Conservation (phyloP, 2,888 invertebrate genomes). For the Leptinotarsa peninsularis region DNA sequence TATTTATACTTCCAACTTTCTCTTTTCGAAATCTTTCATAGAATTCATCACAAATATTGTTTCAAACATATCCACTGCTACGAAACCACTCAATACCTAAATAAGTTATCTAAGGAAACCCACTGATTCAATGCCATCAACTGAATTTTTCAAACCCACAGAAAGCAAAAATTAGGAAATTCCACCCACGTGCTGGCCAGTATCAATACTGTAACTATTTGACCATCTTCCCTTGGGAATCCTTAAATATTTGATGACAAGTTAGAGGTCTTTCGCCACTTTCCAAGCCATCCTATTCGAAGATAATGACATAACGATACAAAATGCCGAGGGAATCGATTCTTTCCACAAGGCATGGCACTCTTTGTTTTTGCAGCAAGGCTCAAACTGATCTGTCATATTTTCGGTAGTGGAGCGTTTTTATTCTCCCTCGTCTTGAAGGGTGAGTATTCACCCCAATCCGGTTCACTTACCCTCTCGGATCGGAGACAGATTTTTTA, state of each 20-base stretch:
- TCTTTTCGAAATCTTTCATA: background rate
- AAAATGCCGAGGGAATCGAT: conserved; percentile 8
- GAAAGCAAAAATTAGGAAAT: conserved; percentile 45
- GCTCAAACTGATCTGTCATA: conserved; percentile 17
- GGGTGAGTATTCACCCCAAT: conserved; percentile 35
- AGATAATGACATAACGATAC: conserved; percentile 13
- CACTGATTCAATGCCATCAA: conserved; percentile 39
- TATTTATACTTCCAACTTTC: background rate
- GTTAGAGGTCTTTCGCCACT: conserved; percentile 63
- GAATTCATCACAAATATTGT: conserved; percentile 7
- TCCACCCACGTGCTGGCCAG: conserved; percentile 47
- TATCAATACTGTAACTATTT: conserved; percentile 57
- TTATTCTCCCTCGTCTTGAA: conserved; percentile 28
- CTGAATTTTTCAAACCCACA: conserved; percentile 43
- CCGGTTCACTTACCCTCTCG: conserved; percentile 49
- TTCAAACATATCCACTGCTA: background rate
- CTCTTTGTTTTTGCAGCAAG: conserved; percentile 16
- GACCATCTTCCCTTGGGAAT: conserved; percentile 60
- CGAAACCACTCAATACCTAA: conserved; percentile 27
- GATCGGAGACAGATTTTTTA: conserved; percentile 63
- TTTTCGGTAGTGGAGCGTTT: background rate
- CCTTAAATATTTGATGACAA: conserved; percentile 67
- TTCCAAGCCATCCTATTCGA: conserved; percentile 42
- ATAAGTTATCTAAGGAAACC: conserved; percentile 33
- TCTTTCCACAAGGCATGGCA: conserved; percentile 3